phyloP scores from a whole-genome alignment of 1,140 invertebrate species.

The Caenorhabditis elegans region DNA sequence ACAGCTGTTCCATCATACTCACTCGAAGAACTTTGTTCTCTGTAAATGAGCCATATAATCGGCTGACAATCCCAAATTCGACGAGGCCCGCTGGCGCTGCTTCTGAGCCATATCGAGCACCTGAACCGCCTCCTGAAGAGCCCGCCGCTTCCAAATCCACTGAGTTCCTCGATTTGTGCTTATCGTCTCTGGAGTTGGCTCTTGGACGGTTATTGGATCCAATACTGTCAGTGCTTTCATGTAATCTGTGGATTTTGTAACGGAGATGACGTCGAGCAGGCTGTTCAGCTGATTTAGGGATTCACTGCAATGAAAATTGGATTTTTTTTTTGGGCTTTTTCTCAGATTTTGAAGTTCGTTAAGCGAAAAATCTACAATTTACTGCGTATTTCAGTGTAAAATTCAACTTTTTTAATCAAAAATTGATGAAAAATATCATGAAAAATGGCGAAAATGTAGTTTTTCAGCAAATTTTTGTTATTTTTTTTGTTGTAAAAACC shows the following conservation, averaged over 20 bases:
- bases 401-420: no score
- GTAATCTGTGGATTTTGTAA: conserved; percentile 37
- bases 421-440: no score
- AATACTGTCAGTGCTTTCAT: conserved; percentile 22
- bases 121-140: background rate
- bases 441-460: no score
- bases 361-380: no score
- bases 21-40: conserved; percentile 9
- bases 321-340: no score
- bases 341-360: no score
- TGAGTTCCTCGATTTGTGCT: background rate
- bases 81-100: background rate
- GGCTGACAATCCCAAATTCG: background rate
- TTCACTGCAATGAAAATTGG: conserved; percentile 18
- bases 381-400: no score
- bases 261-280: conserved; percentile 28
- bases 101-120: background rate
- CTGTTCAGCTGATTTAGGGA: conserved; percentile 37
- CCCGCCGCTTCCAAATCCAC: conserved; percentile 36
- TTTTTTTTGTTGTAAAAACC: no score
- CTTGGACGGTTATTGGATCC: background rate
- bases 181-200: background rate
- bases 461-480: no score
- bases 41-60: background rate
- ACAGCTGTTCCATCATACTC: no score